These are phyloP conservation scores for Seladonia tumulorum DNA, from an alignment of 2,888 invertebrate genomes.

Conservation along the genomic window DNA sequence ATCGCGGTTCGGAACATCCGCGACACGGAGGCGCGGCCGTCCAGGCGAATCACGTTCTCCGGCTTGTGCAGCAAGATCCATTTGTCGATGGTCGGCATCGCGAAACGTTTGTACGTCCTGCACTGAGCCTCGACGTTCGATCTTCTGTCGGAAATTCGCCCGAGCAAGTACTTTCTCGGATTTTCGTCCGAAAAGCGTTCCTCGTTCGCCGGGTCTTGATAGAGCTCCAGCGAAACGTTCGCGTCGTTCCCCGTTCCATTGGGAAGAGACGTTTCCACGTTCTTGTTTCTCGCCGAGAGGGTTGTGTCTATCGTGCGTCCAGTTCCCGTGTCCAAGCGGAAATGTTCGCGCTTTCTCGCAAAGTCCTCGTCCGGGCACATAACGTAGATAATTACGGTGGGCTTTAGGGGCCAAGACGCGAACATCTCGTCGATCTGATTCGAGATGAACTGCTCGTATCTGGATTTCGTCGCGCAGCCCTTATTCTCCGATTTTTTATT, in stretches of 20 bases:
- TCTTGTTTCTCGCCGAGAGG: conserved; percentile 55
- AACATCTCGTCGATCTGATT: conserved; percentile 74
- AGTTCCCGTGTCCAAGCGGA: conserved; percentile 78
- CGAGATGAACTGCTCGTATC: conserved; percentile 44
- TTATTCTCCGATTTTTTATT: background rate
- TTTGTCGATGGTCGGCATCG: conserved; percentile 85
- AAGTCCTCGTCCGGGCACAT: conserved; percentile 85
- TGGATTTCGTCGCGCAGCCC: background rate
- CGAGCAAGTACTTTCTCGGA: conserved; percentile 84
- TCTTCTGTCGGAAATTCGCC: conserved; percentile 84
- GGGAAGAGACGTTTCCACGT: background rate
- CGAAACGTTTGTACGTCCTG: conserved; percentile 85
- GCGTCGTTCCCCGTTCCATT: background rate
- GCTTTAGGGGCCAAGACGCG: conserved; percentile 80
- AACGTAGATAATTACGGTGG: conserved; percentile 86
- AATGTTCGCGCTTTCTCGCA: conserved; percentile 68
- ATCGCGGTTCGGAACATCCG: conserved; percentile 84
- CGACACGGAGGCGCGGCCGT: conserved; percentile 85
- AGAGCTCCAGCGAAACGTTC: conserved; percentile 49
- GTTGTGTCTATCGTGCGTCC: conserved; percentile 72
- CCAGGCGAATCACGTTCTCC: conserved; percentile 86
- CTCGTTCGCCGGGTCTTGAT: conserved; percentile 25
- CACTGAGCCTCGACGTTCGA: conserved; percentile 85
- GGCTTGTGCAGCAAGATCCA: conserved; percentile 86
- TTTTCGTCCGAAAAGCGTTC: conserved; percentile 59